Evolutionary conservation across 1,140 invertebrate species (phyloP).

Genomic region (Drosophila athabasca): DNA sequence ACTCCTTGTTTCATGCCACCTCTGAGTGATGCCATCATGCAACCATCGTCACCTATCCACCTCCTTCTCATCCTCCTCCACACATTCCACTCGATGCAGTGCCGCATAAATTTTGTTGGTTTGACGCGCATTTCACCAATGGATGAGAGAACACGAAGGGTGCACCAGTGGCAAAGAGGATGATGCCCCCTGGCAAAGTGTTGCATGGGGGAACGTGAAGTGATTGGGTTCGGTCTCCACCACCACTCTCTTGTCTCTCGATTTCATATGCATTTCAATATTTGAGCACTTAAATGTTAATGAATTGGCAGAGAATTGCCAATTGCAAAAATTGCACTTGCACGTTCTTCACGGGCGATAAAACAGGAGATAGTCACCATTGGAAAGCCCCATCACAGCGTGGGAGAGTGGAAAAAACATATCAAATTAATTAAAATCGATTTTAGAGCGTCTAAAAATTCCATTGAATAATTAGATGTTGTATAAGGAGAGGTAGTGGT

Average conservation of each 20-base stretch:
- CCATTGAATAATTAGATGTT: no score
- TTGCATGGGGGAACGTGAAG: background rate
- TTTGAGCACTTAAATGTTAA: slow-evolving; percentile 44
- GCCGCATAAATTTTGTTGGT: slow-evolving; percentile 64
- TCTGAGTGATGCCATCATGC: background rate
- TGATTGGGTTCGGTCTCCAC: background rate
- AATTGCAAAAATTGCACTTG: slow-evolving; percentile 25
- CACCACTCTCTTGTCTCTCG: background rate
- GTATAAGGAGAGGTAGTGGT: no score
- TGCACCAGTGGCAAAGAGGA: background rate
- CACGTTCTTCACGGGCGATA: background rate
- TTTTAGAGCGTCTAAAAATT: no score
- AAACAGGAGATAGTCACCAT: no score
- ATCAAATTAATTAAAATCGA: no score
- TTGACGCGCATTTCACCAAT: slow-evolving; percentile 38
- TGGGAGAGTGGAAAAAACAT: no score
- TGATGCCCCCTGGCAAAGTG: background rate
- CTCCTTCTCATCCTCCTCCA: background rate
- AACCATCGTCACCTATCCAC: no score
- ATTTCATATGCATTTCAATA: slow-evolving; percentile 36
- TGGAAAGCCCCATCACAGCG: no score
- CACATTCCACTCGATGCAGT: slow-evolving; percentile 50
- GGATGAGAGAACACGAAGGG: background rate
- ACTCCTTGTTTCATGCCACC: background rate
- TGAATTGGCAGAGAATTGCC: slow-evolving; percentile 25